Evolutionary conservation across 2,113 vertebrate genomes (phyloP), one percentile per base, ranked within the genome.

Genomic region (Macroglossus sobrinus): DNA sequence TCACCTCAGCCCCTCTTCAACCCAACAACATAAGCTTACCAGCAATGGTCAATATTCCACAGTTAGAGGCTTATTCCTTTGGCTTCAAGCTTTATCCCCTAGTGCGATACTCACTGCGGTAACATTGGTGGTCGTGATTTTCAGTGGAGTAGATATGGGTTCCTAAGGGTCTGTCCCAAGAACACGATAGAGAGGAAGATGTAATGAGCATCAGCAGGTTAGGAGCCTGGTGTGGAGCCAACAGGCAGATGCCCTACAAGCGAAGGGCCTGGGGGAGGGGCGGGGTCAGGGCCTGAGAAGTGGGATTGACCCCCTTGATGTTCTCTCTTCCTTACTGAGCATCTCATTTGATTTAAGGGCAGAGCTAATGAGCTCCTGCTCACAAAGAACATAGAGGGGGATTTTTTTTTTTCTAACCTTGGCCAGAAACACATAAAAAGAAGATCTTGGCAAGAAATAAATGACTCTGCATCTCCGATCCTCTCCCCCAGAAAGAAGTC

Each of bases 391-490:
- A 47, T 0, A 88, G 40, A 55, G 26, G 43, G 75, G 24, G 6
- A 38, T 53, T 71, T n/a, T 72, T 75, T 5, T 9, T 1, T 28
- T 26, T 59, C 84, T 47, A 71, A 74, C 66, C 35, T 61, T 74
- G 57, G 55, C 85, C 91, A 95, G 81, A 88, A 96, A 64, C 59
- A 53, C 63, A 63, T n/a, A 40, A 79, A 55, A 76, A 82, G 87
- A 86, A 74, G 47, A 47, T 45, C 84, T 84, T 92, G 92, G 84
- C 80, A 93, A 84, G 87, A 96, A 95, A 93, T 38, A 28, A 89
- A 75, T 88, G 84, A 92, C 16, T 78, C 19, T 69, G 24, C 33
- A 16, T 61, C 7, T 33, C 14, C 43, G 21, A 38, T 45, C n/a
- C 74, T 19, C 33, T 89, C 53, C 50, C 26, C 81, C 53, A 30